These are phyloP conservation scores for Scylla paramamosain DNA, from an alignment of 1,140 invertebrate genomes.

Conservation along the genomic window DNA sequence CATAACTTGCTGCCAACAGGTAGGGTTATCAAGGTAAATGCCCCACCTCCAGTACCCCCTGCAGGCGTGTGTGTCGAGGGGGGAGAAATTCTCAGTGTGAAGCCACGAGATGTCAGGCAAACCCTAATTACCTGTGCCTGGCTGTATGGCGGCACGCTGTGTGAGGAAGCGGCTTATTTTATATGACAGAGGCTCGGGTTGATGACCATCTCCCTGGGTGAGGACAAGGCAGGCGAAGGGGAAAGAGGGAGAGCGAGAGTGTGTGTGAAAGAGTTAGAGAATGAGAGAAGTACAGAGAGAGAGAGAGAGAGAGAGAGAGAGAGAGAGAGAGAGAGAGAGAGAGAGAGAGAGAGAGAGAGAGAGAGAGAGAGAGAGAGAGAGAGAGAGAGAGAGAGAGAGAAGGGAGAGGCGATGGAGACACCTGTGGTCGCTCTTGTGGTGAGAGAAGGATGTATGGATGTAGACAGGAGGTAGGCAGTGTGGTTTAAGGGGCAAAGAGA, in stretches of 20 bases:
- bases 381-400: not conserved
- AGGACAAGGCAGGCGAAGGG: not conserved
- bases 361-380: not conserved
- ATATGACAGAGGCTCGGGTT: constrained; percentile 37
- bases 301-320: not conserved
- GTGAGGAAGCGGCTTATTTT: constrained; percentile 55
- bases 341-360: not conserved
- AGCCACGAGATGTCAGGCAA: constrained; percentile 54
- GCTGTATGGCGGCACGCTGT: constrained; percentile 45
- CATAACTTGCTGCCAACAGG: constrained; percentile 69
- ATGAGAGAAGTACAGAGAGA: not conserved
- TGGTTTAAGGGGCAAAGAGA: not conserved
- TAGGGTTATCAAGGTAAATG: constrained; percentile 68
- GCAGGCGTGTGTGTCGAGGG: constrained; percentile 58
- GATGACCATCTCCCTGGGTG: constrained; percentile 45
- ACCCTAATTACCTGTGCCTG: constrained; percentile 53
- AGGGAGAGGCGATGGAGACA: not conserved
- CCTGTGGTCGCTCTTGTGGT: not conserved
- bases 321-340: constrained; percentile 1
- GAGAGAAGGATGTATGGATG: not conserved
- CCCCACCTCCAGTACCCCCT: constrained; percentile 54
- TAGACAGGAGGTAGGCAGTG: not conserved
- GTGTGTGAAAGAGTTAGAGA: not conserved
- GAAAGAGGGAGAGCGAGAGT: not conserved
- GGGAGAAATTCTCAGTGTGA: constrained; percentile 62